A percentile compares a stretch with the other conserved stretches of the same genome.
Conservation (phyloP, 2,797 vertebrate genomes). For the Megaceryle alcyon region DNA sequence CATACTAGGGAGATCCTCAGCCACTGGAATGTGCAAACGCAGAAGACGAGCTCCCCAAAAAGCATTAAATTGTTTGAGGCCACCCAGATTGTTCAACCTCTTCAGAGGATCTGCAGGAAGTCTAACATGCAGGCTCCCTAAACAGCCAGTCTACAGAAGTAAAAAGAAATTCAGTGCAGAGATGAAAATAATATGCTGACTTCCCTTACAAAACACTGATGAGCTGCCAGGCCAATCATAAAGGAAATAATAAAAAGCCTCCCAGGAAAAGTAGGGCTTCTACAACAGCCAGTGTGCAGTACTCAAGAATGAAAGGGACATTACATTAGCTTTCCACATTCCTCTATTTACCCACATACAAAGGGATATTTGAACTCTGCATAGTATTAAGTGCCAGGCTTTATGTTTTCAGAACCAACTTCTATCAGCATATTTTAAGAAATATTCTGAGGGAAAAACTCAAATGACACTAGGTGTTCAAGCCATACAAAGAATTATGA, state of each 20-base stretch:
- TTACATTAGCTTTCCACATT: not conserved
- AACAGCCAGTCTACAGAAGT: not conserved
- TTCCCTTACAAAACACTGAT: not conserved
- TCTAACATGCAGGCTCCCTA: not conserved
- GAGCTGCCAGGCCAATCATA: not conserved
- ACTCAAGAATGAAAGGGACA: not conserved
- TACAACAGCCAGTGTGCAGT: fast-evolving
- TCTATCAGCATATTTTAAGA: not conserved
- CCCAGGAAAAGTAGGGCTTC: not conserved
- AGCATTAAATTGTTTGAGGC: not conserved
- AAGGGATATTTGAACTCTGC: not conserved
- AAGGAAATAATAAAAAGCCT: not conserved
- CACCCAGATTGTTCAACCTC: not conserved
- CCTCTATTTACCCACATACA: not conserved
- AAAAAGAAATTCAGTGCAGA: not conserved
- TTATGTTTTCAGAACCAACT: not conserved
- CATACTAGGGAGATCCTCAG: not conserved
- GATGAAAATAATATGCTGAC: not conserved
- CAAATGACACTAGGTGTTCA: not conserved
- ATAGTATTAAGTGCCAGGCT: not conserved
- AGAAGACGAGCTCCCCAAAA: not conserved
- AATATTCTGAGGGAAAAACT: not conserved
- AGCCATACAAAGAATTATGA: not conserved
- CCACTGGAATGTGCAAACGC: not conserved
- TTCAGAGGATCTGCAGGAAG: not conserved